Conservation (phyloP, 1,140 invertebrate species). For the Zaprionus kolodkinae region DNA sequence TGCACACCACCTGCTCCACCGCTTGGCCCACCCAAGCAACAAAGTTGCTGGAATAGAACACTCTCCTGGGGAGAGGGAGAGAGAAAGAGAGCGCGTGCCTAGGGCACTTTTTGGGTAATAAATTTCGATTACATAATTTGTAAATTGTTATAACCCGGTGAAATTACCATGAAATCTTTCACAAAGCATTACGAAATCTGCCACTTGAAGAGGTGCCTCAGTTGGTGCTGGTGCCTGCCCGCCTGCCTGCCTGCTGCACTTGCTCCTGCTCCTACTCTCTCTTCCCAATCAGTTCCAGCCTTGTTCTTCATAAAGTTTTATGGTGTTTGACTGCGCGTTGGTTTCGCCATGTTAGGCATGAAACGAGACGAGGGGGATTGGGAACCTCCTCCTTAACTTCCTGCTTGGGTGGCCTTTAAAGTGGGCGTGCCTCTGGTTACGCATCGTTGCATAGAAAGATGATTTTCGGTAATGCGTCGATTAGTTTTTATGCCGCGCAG, state of each 20-base stretch:
- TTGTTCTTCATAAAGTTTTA: constrained; percentile 67
- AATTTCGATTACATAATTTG: constrained; percentile 81
- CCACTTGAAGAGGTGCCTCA: constrained; percentile 56
- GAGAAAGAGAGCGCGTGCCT: constrained; percentile 16
- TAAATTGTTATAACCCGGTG: constrained; percentile 78
- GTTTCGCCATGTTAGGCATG: constrained; percentile 54
- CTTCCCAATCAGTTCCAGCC: background rate
- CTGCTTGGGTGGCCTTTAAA: constrained; percentile 55
- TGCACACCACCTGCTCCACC: background rate
- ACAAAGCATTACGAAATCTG: constrained; percentile 77
- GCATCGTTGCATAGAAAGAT: constrained; percentile 42
- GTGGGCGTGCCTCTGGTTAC: constrained; percentile 11
- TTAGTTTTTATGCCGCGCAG: constrained; percentile 67
- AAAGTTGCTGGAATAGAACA: constrained; percentile 7
- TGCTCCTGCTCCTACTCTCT: background rate
- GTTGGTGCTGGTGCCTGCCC: no score
- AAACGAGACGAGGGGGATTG: constrained; percentile 30
- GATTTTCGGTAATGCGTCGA: constrained; percentile 61
- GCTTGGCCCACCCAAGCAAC: constrained; percentile 27
- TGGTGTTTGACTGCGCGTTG: constrained; percentile 64
- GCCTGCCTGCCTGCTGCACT: background rate
- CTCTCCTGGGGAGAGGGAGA: background rate
- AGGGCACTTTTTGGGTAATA: constrained; percentile 52
- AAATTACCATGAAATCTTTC: constrained; percentile 80
- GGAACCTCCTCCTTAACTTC: constrained; percentile 45